Conservation (phyloP, 2,797 vertebrate species). For the Podarcis lilfordi region DNA sequence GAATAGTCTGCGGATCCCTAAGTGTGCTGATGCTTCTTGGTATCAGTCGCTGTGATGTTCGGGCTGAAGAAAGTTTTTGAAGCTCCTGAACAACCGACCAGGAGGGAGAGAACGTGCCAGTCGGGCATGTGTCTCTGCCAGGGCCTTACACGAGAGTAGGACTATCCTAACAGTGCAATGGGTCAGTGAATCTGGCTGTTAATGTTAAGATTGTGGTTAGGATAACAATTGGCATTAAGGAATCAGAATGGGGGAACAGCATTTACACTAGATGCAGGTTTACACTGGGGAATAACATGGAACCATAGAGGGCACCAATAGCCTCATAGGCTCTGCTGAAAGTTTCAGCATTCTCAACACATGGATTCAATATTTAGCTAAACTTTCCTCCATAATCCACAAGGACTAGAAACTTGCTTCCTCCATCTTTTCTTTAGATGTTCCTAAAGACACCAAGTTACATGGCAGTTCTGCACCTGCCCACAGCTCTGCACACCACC, state of each 20-base stretch:
- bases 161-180: no score
- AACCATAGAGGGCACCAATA: no score
- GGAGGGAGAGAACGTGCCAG: no score
- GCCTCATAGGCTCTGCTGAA: background rate
- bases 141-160: no score
- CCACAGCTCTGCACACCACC: background rate
- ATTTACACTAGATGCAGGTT: background rate
- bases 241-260: background rate
- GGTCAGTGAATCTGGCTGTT: no score
- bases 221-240: background rate
- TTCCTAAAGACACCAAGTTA: background rate
- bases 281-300: background rate
- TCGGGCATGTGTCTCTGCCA: no score
- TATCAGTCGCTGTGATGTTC: no score
- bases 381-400: background rate
- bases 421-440: background rate
- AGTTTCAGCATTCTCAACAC: background rate
- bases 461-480: background rate
- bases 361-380: background rate
- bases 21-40: no score
- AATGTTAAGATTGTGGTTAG: background rate
- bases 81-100: no score
- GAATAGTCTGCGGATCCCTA: no score
- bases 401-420: background rate
- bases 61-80: no score